Percentiles rank a stretch among this genome's conserved stretches.
These are phyloP conservation scores for Rhinoptilus africanus DNA, from an alignment of 2,113 vertebrate species.

Conservation along the genomic window DNA sequence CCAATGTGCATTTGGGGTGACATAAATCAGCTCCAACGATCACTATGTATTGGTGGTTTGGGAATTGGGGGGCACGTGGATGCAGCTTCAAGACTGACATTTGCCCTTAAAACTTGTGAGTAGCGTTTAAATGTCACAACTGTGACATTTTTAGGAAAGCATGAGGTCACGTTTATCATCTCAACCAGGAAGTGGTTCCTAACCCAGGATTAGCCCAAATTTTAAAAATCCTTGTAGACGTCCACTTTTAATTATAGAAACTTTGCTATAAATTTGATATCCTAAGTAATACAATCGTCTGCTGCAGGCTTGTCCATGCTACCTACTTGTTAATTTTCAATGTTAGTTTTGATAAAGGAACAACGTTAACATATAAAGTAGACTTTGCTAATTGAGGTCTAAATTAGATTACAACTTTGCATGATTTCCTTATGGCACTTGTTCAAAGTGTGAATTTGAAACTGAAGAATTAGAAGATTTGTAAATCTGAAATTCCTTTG, in stretches of 20 bases:
- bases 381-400: background rate
- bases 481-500: background rate
- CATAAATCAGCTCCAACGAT: background rate
- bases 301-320: background rate
- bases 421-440: background rate
- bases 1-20: rapidly evolving
- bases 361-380: background rate
- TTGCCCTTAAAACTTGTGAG: background rate
- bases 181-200: background rate
- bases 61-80: background rate
- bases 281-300: background rate
- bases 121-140: background rate
- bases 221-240: background rate
- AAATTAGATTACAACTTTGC: background rate
- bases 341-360: background rate
- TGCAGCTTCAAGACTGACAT: background rate
- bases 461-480: background rate
- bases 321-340: background rate
- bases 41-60: background rate
- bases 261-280: background rate
- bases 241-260: background rate
- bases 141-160: background rate
- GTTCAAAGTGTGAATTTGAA: background rate
- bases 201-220: background rate
- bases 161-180: background rate